Evolutionary conservation across 2,888 invertebrate species (phyloP), one percentile per base, ranked within the genome.

Genomic region (Drosophila nr. perissopoda): DNA sequence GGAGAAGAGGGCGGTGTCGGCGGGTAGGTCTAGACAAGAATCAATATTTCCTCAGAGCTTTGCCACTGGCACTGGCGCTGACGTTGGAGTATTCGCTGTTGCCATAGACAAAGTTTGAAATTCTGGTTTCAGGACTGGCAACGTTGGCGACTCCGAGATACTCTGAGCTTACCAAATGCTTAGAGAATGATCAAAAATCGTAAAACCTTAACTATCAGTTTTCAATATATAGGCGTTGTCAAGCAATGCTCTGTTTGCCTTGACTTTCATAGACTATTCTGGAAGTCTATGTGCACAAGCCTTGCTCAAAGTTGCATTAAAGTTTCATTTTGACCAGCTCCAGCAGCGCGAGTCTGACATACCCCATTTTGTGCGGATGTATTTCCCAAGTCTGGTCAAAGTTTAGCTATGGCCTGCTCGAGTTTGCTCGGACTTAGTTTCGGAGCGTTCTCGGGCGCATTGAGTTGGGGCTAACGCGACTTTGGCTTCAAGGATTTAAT

Each of bases 401-500:
- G 31, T 51, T 62, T 40, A 21, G 31, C 34, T 40, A 25, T 52
- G 40, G 38, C 31, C 40, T 33, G 52, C 51, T 31, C 16, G 31
- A 74, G 31, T 53, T 67, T 49, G 31, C 13, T 48, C 29, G 56
- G 52, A 13, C 57, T 46, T 33, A 18, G 42, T 31, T 36, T 36
- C 27, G 31, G 21, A 34, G 46, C 13, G 27, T 33, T 21, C n/a
- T 59, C 49, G 13, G 54, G 7, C 21, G 13, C 18, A 16, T 61
- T 34, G 65, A 29, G 38, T 16, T n/a, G n/a, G 21, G 38, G 18
- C 13, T 8, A 34, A 21, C 61, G 74, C 74, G 85, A 82, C 67
- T 76, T 82, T 79, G 57, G 72, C 70, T 87, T 66, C 71, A 79
- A 88, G 89, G 74, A 89, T 87, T 87, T 89, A 87, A 87, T 87